These are phyloP conservation scores for Falco columbarius DNA, from an alignment of 2,797 vertebrate genomes.

Conservation along the genomic window DNA sequence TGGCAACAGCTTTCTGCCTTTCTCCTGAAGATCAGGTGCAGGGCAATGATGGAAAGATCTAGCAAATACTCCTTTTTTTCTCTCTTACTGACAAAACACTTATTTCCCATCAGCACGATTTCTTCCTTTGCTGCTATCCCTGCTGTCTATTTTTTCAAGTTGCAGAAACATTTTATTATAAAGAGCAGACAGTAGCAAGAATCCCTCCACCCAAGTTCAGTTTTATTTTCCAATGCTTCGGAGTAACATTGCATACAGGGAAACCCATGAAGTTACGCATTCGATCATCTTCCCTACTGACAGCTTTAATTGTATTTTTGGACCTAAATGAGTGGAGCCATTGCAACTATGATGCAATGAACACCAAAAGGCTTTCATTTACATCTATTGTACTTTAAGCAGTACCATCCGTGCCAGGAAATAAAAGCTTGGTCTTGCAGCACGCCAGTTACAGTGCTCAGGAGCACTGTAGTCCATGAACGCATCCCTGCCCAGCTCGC, in stretches of 20 bases:
- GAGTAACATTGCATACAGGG: neutral
- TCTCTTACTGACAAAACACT: neutral
- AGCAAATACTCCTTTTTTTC: neutral
- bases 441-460: fast-evolving
- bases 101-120: neutral
- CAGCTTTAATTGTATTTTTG: conserved; percentile 28
- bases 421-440: neutral
- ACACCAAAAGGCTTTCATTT: conserved; percentile 32
- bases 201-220: neutral
- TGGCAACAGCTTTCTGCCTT: neutral
- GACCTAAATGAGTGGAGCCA: conserved; percentile 23
- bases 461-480: neutral
- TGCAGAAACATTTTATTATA: neutral
- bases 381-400: conserved; percentile 7
- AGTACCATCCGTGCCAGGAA: neutral
- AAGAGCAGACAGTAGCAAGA: neutral
- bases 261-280: neutral
- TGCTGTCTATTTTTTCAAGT: neutral
- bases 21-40: neutral
- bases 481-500: fast-evolving
- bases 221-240: neutral
- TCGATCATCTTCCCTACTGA: neutral
- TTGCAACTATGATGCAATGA: conserved; percentile 20
- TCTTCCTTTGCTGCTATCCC: neutral
- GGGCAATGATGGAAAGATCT: neutral